These are phyloP conservation scores for Malachius bipustulatus DNA, from an alignment of 2,888 invertebrate species.

Conservation along the genomic window DNA sequence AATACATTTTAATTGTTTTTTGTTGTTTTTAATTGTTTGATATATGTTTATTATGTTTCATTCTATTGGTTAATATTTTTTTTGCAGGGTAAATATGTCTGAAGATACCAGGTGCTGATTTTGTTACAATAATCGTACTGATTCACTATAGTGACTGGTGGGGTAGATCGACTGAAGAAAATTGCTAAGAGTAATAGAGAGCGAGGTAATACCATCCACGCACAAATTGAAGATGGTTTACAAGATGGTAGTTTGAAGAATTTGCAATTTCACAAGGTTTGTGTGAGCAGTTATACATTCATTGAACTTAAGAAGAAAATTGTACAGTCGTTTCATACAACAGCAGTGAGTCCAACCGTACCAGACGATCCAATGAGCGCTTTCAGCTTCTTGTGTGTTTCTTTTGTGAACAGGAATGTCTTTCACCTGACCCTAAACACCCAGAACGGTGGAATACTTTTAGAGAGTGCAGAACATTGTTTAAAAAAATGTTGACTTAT, in stretches of 20 bases:
- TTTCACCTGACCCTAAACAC: constrained; percentile 2
- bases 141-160: constrained; percentile 1
- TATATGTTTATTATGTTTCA: too few relatives aligned
- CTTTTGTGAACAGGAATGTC: constrained; percentile 3
- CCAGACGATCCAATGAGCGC: constrained; percentile 2
- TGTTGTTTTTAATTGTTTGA: too few relatives aligned
- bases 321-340: background rate
- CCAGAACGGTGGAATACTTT: constrained; percentile 3
- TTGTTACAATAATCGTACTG: background rate
- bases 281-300: constrained; percentile 5
- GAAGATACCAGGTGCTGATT: constrained; percentile 1
- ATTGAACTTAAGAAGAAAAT: constrained; percentile 4
- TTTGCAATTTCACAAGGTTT: constrained; percentile 10
- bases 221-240: constrained; percentile 2
- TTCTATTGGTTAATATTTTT: too few relatives aligned
- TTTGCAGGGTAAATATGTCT: constrained; percentile 1
- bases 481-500: background rate
- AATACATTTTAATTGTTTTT: too few relatives aligned
- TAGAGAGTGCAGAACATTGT: background rate
- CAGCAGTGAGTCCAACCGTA: constrained; percentile 2
- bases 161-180: constrained; percentile 3
- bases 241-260: constrained; percentile 8
- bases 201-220: background rate
- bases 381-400: constrained; percentile 3
- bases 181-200: too few relatives aligned